Conservation (phyloP, 1,140 invertebrate genomes). For the Neodiprion fabricii region DNA sequence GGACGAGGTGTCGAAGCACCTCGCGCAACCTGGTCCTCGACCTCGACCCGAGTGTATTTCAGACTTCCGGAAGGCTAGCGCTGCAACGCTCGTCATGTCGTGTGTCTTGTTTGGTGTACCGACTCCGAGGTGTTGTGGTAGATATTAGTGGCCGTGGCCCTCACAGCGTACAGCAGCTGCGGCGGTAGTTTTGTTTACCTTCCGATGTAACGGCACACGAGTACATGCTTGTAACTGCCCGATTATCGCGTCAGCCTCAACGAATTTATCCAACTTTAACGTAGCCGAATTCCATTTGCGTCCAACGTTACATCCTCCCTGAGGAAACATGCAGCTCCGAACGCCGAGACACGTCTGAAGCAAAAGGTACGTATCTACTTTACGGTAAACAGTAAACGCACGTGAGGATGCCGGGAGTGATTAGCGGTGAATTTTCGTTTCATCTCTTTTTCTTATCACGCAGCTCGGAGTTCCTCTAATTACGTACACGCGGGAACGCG, state of each 20-base stretch:
- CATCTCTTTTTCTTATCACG: too few species aligned
- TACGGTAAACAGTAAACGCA: neutral
- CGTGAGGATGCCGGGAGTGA: neutral
- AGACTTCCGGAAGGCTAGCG: too few species aligned
- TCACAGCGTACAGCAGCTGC: too few species aligned
- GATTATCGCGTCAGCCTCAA: too few species aligned
- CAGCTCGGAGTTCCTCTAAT: neutral
- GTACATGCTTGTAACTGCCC: too few species aligned
- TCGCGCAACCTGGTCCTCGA: neutral
- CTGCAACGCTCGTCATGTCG: neutral
- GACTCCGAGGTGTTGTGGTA: neutral
- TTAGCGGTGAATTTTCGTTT: too few species aligned
- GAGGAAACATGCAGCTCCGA: neutral
- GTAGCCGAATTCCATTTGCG: neutral
- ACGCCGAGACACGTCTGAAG: conserved; percentile 1
- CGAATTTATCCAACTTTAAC: neutral
- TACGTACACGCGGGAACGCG: neutral
- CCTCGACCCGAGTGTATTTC: neutral
- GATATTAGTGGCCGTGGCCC: neutral
- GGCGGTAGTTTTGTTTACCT: too few species aligned
- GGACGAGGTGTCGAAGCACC: neutral
- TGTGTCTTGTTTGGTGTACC: conserved; percentile 5
- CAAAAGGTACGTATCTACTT: neutral
- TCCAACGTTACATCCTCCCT: neutral
- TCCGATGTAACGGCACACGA: too few species aligned